These are phyloP conservation scores for Empidonax alnorum DNA, from an alignment of 2,113 vertebrate species.

Conservation along the genomic window DNA sequence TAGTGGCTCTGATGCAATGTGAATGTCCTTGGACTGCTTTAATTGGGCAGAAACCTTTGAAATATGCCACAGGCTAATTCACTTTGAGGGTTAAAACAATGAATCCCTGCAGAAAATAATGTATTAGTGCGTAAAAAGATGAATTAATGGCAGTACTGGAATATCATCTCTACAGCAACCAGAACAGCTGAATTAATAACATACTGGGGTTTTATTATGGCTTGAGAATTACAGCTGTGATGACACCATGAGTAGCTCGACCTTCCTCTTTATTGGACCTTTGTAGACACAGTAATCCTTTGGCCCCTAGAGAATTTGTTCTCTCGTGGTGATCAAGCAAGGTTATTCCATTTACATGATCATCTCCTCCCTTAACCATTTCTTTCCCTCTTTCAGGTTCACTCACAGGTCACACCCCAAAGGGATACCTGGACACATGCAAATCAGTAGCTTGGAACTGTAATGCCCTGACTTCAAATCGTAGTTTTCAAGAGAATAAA, in stretches of 20 bases:
- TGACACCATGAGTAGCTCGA: slow-evolving; percentile 52
- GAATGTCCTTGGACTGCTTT: slow-evolving; percentile 72
- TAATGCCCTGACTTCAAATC: slow-evolving; percentile 8
- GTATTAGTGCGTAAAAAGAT: slow-evolving; percentile 72
- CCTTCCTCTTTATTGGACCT: slow-evolving; percentile 59
- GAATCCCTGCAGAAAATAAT: slow-evolving; percentile 75
- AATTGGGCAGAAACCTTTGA: slow-evolving; percentile 69
- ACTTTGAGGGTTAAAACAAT: slow-evolving; percentile 72
- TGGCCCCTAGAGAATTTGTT: slow-evolving; percentile 22
- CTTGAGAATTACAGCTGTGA: slow-evolving; percentile 67
- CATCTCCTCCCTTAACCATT: neutral
- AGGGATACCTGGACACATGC: neutral
- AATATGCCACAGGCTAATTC: slow-evolving; percentile 74
- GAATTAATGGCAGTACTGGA: slow-evolving; percentile 71
- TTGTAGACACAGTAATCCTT: neutral
- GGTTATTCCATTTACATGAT: slow-evolving; percentile 45
- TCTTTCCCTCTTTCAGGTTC: slow-evolving; percentile 37
- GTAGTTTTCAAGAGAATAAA: slow-evolving; percentile 4
- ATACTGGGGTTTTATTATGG: slow-evolving; percentile 68
- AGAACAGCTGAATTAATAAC: slow-evolving; percentile 75
- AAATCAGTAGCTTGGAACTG: slow-evolving; percentile 4
- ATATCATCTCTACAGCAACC: slow-evolving; percentile 67
- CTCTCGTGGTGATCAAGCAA: neutral
- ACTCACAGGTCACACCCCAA: slow-evolving; percentile 49
- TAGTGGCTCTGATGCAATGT: slow-evolving; percentile 14